phyloP scores from a whole-genome alignment of 2,888 invertebrate genomes.

The Drosophila buzzatii region DNA sequence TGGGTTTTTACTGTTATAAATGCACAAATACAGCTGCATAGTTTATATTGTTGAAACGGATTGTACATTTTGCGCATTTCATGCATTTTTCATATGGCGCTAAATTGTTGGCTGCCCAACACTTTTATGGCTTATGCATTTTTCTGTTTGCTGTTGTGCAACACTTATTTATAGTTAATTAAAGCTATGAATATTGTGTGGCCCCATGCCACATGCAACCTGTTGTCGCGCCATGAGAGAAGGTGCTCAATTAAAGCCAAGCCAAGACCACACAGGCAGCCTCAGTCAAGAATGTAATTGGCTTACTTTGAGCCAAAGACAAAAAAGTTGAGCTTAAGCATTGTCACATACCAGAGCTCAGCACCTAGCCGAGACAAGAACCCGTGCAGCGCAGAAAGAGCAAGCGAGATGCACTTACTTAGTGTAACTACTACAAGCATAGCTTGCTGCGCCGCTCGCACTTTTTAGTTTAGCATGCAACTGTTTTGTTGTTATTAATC shows the following conservation, averaged over 20 bases:
- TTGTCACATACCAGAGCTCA: constrained; percentile 9
- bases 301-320: constrained; percentile 10
- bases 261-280: too few species aligned
- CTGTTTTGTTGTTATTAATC: background rate
- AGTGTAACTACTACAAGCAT: background rate
- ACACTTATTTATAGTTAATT: constrained; percentile 27
- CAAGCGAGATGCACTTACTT: constrained; percentile 12
- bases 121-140: constrained; percentile 28
- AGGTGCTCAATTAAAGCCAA: too few species aligned
- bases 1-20: constrained; percentile 61
- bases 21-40: constrained; percentile 27
- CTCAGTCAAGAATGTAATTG: too few species aligned
- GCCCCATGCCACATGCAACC: too few species aligned
- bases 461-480: background rate
- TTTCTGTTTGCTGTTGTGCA: constrained; percentile 10
- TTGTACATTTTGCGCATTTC: constrained; percentile 53
- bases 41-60: constrained; percentile 53
- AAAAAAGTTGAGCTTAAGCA: constrained; percentile 6
- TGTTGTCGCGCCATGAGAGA: too few species aligned
- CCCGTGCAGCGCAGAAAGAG: background rate
- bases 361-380: constrained; percentile 3
- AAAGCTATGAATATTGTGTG: constrained; percentile 6
- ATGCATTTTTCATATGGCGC: constrained; percentile 64
- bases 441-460: constrained; percentile 5
- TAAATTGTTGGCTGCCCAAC: constrained; percentile 45